Evolutionary conservation across 30 jellyfish, hydroid and myxozoan genomes (phyloP).

Genomic region (Catostylus mosaicus): DNA sequence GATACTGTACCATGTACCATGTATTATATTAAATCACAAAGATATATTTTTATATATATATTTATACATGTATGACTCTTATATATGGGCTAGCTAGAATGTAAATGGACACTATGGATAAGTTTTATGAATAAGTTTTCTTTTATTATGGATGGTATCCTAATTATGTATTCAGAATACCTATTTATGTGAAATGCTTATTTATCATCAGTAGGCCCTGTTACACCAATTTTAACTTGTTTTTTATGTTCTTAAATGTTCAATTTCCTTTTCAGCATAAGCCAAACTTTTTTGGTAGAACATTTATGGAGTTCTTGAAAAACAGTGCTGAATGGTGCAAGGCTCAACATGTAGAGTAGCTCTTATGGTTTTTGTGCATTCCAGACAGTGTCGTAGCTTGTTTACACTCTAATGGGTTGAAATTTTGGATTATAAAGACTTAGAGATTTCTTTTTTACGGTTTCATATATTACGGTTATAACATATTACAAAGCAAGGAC

Average conservation of each 20-base stretch:
- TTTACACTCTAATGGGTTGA: slow-evolving; percentile 69
- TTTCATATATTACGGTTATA: slow-evolving; percentile 6
- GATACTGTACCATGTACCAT: no score
- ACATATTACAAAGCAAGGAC: background rate
- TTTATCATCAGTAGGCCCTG: no score
- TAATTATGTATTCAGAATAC: no score
- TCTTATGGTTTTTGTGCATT: background rate
- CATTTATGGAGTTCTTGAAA: slow-evolving; percentile 85
- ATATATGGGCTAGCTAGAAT: no score
- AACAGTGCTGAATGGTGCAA: slow-evolving; percentile 98
- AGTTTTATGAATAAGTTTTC: no score
- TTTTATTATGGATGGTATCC: no score
- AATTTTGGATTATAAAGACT: slow-evolving; percentile 20
- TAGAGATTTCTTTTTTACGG: slow-evolving; percentile 8
- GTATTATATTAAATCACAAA: no score
- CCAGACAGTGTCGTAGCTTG: slow-evolving; percentile 23
- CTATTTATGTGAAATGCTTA: no score
- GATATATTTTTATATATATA: no score
- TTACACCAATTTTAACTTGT: background rate
- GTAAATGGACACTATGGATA: no score
- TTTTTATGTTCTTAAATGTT: background rate
- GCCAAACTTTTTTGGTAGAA: slow-evolving; percentile 57
- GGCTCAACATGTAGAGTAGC: slow-evolving; percentile 92
- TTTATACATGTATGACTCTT: no score
- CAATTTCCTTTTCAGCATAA: slow-evolving; percentile 32